Percentiles rank a stretch among this genome's conserved stretches.
phyloP scores from a whole-genome alignment of 2,797 vertebrate species.

The Gouania willdenowi region DNA sequence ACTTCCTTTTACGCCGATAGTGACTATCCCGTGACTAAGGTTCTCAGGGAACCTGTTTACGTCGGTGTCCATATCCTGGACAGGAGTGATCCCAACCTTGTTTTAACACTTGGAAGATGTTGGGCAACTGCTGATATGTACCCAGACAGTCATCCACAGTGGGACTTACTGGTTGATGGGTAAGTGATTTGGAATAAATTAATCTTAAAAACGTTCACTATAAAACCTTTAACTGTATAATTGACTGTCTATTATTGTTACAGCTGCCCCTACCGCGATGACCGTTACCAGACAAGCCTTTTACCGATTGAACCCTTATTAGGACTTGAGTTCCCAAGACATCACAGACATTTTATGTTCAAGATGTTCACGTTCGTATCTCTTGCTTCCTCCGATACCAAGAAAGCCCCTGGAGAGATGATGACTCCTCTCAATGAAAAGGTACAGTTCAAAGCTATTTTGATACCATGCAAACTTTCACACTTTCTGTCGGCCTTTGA shows the following conservation, averaged over 20 bases:
- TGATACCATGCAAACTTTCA: not conserved
- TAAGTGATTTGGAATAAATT: no score
- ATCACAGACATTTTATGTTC: slow-evolving; percentile 61
- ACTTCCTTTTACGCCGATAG: slow-evolving; percentile 35
- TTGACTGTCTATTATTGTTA: not conserved
- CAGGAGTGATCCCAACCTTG: slow-evolving; percentile 58
- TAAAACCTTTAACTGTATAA: no score
- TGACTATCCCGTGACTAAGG: slow-evolving; percentile 61
- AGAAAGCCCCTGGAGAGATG: not conserved
- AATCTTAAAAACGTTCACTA: no score
- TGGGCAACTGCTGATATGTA: slow-evolving; percentile 50
- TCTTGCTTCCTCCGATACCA: not conserved
- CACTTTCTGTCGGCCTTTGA: no score
- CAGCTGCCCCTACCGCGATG: slow-evolving; percentile 64
- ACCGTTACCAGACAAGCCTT: slow-evolving; percentile 50
- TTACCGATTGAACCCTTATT: slow-evolving; percentile 31
- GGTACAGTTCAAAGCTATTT: not conserved
- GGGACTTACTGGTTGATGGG: slow-evolving; percentile 61
- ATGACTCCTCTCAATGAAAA: slow-evolving; percentile 28
- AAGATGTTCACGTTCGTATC: slow-evolving; percentile 75
- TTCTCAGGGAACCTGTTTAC: slow-evolving; percentile 60
- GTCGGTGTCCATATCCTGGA: slow-evolving; percentile 52
- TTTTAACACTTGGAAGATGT: slow-evolving; percentile 62
- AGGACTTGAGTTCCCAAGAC: slow-evolving; percentile 38
- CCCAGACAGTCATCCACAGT: slow-evolving; percentile 49